Conservation (phyloP, 2,888 invertebrate species). For the Pristionchus exspectatus region DNA sequence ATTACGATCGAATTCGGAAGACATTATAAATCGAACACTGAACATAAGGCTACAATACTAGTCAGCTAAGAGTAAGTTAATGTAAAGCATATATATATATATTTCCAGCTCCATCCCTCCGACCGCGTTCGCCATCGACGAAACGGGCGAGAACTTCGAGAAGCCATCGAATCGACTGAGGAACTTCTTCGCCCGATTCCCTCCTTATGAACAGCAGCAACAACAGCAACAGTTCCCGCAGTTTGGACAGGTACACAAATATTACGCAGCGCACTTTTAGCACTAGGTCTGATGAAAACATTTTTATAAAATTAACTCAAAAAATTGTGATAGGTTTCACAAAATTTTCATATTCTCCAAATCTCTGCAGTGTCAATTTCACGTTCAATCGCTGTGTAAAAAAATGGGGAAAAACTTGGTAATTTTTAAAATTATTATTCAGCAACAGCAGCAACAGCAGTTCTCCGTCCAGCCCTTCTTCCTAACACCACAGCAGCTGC, state of each 20-base stretch:
- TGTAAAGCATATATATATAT: neutral
- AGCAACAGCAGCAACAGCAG: conserved; percentile 8
- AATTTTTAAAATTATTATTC: neutral
- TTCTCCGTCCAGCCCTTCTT: conserved; percentile 38
- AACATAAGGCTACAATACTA: neutral
- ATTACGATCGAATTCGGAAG: no score
- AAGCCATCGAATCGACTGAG: conserved; percentile 49
- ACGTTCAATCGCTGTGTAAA: neutral
- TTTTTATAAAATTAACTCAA: no score
- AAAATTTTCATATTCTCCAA: no score
- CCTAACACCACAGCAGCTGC: conserved; percentile 8
- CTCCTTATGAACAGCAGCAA: conserved; percentile 16
- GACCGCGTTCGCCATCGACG: conserved; percentile 20
- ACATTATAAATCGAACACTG: no score
- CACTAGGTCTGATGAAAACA: no score
- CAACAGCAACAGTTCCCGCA: conserved; percentile 2
- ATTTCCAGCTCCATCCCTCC: neutral
- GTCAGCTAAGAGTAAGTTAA: neutral
- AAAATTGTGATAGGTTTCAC: no score
- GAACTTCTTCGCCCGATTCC: conserved; percentile 44
- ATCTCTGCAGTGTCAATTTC: no score
- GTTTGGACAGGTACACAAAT: conserved; percentile 6
- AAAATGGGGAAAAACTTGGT: neutral
- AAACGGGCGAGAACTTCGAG: conserved; percentile 42
- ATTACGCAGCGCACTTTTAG: no score